Base-by-base conservation (phyloP, 2,113 vertebrate genomes). In the Neotoma lepida region DNA sequence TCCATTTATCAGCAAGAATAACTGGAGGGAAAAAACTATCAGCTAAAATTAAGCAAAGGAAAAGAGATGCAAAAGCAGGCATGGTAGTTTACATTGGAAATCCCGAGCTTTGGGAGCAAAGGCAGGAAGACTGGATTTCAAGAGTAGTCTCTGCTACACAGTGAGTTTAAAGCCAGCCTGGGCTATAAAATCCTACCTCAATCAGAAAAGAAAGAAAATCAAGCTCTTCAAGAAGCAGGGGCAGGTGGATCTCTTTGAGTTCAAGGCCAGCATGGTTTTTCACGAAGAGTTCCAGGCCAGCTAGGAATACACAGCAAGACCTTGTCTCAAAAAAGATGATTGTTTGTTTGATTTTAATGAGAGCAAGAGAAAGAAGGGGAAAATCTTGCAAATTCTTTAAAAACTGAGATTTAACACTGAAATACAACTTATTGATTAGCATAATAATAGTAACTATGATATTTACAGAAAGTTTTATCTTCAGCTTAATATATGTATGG, bases 391-490 rank as follows among this genome's bases (percentile, higher is more conserved):
- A 92, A 92, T 88, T 64, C 30, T 93, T n/a, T 56, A 44, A 54
- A 82, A 77, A 46, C 33, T 74, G 84, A 8, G 2, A 39, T 95
- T 88, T 77, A 64, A 89, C 14, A 80, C 46, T 18, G 56, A 56
- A 86, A 74, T 89, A 28, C 44, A 87, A 82, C 46, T 68, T 78
- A 84, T 73, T 94, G 90, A 77, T 63, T 49, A 90, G 63, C 13
- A 91, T 94, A 86, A 20, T 26, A 41, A 6, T 81, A 87, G 51
- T 39, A 30, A 51, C 22, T 81, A 10, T 46, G 66, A 66, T 12
- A 24, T 22, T 86, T 64, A 15, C 28, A 71, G 30, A 89, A 10
- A 93, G 64, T 94, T 82, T 78, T 2, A 85, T 13, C 28, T 33
- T 85, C 61, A 35, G 28, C 1, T 84, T 63, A 20, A 64, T 41